phyloP scores from a whole-genome alignment of 2,888 invertebrate genomes.

The Leptinotarsa juncta region DNA sequence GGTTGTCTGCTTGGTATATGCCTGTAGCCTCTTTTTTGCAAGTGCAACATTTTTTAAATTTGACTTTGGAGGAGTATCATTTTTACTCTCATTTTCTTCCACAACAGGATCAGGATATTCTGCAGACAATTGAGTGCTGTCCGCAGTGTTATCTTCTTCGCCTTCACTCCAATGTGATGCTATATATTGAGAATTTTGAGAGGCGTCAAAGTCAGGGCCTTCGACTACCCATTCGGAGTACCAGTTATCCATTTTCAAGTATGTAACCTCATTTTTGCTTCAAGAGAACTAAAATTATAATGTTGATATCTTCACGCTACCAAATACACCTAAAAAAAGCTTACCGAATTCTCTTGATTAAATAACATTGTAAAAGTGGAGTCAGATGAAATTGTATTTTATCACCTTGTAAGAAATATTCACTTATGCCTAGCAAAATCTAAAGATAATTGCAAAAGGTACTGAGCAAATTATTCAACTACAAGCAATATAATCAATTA shows the following conservation, averaged over 20 bases:
- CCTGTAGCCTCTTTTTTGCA: constrained; percentile 61
- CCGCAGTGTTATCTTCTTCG: constrained; percentile 20
- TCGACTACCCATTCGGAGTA: constrained; percentile 32
- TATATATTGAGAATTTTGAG: constrained; percentile 7
- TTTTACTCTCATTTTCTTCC: constrained; percentile 29
- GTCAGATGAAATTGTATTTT: no score
- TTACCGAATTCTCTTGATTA: not conserved
- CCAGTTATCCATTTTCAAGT: constrained; percentile 37
- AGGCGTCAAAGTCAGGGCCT: constrained; percentile 17
- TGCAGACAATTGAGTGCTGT: constrained; percentile 30
- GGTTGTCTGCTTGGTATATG: constrained; percentile 53
- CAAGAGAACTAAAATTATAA: not conserved
- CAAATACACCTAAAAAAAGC: not conserved
- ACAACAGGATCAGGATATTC: constrained; percentile 24
- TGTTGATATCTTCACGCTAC: not conserved
- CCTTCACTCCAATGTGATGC: constrained; percentile 8
- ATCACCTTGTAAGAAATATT: no score
- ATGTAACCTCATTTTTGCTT: constrained; percentile 13
- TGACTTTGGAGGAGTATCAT: constrained; percentile 42
- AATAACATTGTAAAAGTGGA: no score
- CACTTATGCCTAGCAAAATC: no score
- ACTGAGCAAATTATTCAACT: not conserved
- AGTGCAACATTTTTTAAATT: constrained; percentile 52
- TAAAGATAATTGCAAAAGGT: not conserved
- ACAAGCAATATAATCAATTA: not conserved